These are phyloP conservation scores for Ramphastos sulfuratus DNA, from an alignment of 2,113 vertebrate genomes.

Conservation along the genomic window DNA sequence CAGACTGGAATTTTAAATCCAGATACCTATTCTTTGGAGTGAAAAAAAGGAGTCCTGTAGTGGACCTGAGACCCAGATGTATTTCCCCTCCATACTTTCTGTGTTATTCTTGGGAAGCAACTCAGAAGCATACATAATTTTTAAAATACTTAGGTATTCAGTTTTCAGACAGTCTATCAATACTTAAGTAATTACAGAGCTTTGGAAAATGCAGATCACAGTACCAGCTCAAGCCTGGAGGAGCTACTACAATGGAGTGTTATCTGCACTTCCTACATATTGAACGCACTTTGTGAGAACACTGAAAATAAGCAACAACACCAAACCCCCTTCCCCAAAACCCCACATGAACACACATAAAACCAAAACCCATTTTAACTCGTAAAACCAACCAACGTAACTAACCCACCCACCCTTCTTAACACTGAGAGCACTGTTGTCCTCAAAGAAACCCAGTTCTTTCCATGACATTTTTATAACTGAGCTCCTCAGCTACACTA, in stretches of 20 bases:
- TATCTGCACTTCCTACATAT: not conserved
- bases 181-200: rapidly evolving
- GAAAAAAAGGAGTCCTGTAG: not conserved
- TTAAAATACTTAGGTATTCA: not conserved
- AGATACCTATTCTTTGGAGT: not conserved
- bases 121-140: not conserved
- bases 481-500: not conserved
- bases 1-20: not conserved
- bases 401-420: not conserved
- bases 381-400: too few species aligned
- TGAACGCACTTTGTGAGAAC: not conserved
- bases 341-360: too few species aligned
- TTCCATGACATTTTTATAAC: not conserved
- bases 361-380: too few species aligned
- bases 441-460: not conserved
- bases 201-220: not conserved
- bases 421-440: not conserved
- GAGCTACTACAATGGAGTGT: not conserved
- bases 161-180: not conserved
- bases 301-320: not conserved
- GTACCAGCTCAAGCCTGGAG: not conserved
- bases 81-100: not conserved
- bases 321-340: not conserved
- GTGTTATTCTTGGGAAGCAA: not conserved
- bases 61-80: not conserved